Conservation (phyloP, 2,113 vertebrate species). For the Natator depressus region DNA sequence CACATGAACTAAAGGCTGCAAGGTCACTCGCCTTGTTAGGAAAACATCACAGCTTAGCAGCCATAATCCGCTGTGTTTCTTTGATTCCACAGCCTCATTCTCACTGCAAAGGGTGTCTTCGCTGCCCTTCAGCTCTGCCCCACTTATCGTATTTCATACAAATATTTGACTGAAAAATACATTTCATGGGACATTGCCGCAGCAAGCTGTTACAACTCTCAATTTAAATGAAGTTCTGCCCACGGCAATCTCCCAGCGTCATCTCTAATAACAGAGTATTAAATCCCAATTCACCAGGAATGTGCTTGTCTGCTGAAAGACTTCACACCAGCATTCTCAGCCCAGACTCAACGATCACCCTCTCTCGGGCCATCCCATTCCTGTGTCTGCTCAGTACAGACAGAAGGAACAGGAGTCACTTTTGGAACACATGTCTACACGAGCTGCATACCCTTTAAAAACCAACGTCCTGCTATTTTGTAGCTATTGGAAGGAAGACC, state of each 20-base stretch:
- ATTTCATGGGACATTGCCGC: slow-evolving; percentile 63
- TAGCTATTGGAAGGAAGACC: not conserved
- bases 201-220: slow-evolving; percentile 66
- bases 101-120: not conserved
- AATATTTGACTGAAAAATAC: slow-evolving; percentile 68
- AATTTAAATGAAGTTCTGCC: slow-evolving; percentile 64
- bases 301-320: slow-evolving; percentile 40
- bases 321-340: not conserved
- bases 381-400: not conserved
- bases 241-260: slow-evolving; percentile 51
- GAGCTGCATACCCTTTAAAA: not conserved
- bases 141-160: slow-evolving; percentile 52
- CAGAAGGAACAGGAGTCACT: not conserved
- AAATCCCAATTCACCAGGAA: slow-evolving; percentile 25
- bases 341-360: not conserved
- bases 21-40: not conserved
- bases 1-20: not conserved
- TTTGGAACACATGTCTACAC: not conserved
- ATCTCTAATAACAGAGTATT: slow-evolving; percentile 54
- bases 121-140: slow-evolving; percentile 51
- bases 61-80: not conserved
- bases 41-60: not conserved
- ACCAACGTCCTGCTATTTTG: fast-evolving
- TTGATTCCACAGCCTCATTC: not conserved
- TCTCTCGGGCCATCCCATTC: fast-evolving